phyloP scores from a whole-genome alignment of 2,888 invertebrate species.

The Aricia artaxerxes region DNA sequence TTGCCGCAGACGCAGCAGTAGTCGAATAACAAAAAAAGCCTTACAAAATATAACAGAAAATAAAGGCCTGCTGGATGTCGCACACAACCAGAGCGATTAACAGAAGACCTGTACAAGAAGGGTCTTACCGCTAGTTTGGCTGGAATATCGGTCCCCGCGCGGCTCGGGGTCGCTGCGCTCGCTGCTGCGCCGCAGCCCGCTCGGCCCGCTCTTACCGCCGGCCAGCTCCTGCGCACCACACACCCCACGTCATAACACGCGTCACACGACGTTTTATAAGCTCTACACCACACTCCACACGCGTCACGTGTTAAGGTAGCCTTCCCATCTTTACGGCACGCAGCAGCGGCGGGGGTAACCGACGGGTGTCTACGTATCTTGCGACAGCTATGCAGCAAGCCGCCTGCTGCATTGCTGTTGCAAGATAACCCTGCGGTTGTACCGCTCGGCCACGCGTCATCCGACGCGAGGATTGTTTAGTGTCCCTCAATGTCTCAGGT shows the following conservation, averaged over 20 bases:
- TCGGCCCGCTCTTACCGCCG: constrained; percentile 66
- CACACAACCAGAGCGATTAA: too few relatives aligned
- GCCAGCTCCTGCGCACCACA: constrained; percentile 63
- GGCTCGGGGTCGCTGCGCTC: constrained; percentile 61
- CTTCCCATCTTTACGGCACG: not conserved
- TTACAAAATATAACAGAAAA: too few relatives aligned
- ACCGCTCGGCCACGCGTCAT: not conserved
- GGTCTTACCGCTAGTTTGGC: constrained; percentile 58
- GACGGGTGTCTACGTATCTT: not conserved
- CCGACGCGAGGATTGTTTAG: not conserved
- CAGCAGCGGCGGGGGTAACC: not conserved
- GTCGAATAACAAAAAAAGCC: too few relatives aligned
- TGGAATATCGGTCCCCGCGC: constrained; percentile 48
- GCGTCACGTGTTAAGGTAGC: not conserved
- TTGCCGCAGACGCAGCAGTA: too few relatives aligned
- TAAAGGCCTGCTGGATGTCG: too few relatives aligned
- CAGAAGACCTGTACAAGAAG: too few relatives aligned
- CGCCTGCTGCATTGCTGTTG: not conserved
- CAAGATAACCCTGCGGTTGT: not conserved
- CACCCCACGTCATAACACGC: constrained; percentile 31
- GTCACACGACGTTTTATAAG: not conserved
- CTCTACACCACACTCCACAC: not conserved
- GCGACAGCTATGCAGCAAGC: not conserved
- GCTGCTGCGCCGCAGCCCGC: constrained; percentile 63
- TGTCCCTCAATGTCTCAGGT: not conserved